phyloP scores from a whole-genome alignment of 2,113 vertebrate genomes.

The Hippopotamus amphibius region DNA sequence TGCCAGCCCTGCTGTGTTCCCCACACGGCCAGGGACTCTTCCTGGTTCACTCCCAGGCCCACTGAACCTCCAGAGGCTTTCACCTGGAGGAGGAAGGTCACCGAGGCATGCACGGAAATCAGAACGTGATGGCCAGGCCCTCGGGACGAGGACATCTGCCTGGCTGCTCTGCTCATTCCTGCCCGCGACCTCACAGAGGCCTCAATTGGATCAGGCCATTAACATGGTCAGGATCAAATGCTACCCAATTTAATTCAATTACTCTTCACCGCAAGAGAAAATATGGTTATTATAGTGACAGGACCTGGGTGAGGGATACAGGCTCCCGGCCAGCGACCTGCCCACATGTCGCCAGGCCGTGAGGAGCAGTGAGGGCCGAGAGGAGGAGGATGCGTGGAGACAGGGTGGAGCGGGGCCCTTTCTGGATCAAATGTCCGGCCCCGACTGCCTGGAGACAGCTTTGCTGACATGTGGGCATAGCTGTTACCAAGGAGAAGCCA shows the following conservation, averaged over 20 bases:
- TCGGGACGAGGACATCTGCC: background rate
- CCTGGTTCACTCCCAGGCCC: too few relatives aligned
- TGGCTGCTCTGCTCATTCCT: background rate
- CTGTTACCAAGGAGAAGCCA: background rate
- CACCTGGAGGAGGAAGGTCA: background rate
- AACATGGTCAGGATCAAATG: conserved; percentile 61
- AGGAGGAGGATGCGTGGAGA: background rate
- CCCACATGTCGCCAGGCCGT: background rate
- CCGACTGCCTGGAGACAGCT: background rate
- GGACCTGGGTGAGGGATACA: conserved; percentile 32
- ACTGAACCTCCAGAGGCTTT: background rate
- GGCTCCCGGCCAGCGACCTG: conserved; percentile 35
- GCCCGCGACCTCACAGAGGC: background rate
- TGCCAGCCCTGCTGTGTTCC: background rate
- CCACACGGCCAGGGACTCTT: background rate
- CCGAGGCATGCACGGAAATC: fast-evolving
- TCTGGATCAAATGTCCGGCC: background rate
- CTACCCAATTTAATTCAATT: conserved; percentile 75
- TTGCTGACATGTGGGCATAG: fast-evolving
- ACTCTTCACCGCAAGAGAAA: conserved; percentile 61
- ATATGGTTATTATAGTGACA: conserved; percentile 50
- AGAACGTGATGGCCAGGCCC: background rate
- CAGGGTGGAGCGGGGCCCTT: fast-evolving
- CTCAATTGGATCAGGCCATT: conserved; percentile 52
- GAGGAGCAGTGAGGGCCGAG: fast-evolving